Percentiles rank a stretch among this genome's conserved stretches.
Evolutionary conservation across 2,797 vertebrate genomes (phyloP).

Genomic region (Eremophila alpestris): DNA sequence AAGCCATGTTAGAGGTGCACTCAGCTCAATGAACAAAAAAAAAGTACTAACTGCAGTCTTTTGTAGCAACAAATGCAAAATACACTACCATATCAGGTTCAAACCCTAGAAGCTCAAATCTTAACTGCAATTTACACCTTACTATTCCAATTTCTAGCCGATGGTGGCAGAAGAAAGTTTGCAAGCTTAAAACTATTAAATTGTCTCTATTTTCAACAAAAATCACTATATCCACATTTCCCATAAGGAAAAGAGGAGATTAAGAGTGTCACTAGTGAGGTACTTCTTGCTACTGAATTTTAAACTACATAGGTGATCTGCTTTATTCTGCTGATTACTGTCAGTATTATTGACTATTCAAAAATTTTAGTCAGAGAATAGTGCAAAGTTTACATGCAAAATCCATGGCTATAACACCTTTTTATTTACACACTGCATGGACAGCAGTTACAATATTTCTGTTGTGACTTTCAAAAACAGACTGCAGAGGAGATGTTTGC

Average conservation of each 20-base stretch:
- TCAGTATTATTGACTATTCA: background rate
- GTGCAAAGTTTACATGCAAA: background rate
- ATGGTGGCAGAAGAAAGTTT: background rate
- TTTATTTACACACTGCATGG: background rate
- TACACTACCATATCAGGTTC: background rate
- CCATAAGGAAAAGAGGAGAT: background rate
- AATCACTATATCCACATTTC: background rate
- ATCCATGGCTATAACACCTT: background rate
- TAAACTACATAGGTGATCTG: background rate
- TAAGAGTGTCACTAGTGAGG: background rate
- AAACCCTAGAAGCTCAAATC: background rate
- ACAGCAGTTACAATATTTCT: background rate
- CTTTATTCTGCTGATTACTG: background rate
- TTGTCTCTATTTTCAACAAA: background rate
- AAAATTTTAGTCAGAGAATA: background rate
- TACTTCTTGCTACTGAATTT: background rate
- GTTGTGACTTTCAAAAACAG: background rate
- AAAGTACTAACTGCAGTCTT: background rate
- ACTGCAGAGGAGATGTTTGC: background rate
- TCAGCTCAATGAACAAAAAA: background rate
- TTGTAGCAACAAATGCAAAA: background rate
- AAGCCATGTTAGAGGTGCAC: background rate
- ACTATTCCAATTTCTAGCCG: background rate
- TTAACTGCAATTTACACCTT: background rate
- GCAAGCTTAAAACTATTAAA: background rate